Evolutionary conservation across 2,113 vertebrate species (phyloP), one percentile per base, ranked within the genome.

Genomic region (Diadophis punctatus): DNA sequence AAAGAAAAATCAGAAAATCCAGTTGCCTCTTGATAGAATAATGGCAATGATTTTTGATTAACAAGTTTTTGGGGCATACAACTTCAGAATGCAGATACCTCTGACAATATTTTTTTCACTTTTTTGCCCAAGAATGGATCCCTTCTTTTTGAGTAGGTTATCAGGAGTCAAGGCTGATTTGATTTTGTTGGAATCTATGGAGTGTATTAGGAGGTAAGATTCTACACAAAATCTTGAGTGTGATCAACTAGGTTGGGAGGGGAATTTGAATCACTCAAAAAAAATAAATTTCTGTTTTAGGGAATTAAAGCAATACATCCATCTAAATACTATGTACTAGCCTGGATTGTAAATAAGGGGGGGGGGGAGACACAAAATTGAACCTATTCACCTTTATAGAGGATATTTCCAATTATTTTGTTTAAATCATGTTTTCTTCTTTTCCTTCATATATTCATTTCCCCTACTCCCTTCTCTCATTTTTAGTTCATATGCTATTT

Each of bases 361-460:
- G 46, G 46, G 46, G 46, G 46, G 5, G 5, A 27, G 4, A 46
- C 30, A 85, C 46, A 39, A 27, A 51, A 25, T 23, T 60, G 74
- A 85, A 16, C 48, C 20, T 51, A 90, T 86, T 92, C 74, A 85
- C 18, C 53, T 86, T 80, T 90, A 86, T 86, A 86, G 53, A 30
- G n/a, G 91, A 86, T 46, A 92, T 84, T 93, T 95, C 34, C 89
- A 89, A 39, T 94, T 56, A 23, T 93, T 53, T 46, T 58, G 93
- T 87, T 93, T 92, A 86, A 87, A 91, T 92, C 84, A 20, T 2
- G 46, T 34, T 86, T 5, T 0, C 30, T 52, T 3, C 34, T 34
- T 7, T 25, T 87, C n/a, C 74, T 93, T 86, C 27, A 27, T 68
- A 63, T 68, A 88, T 53, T 88, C 34, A 60, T 63, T 92, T 74